phyloP scores from a whole-genome alignment of 1,140 invertebrate species.

The Anastatus disparis region DNA sequence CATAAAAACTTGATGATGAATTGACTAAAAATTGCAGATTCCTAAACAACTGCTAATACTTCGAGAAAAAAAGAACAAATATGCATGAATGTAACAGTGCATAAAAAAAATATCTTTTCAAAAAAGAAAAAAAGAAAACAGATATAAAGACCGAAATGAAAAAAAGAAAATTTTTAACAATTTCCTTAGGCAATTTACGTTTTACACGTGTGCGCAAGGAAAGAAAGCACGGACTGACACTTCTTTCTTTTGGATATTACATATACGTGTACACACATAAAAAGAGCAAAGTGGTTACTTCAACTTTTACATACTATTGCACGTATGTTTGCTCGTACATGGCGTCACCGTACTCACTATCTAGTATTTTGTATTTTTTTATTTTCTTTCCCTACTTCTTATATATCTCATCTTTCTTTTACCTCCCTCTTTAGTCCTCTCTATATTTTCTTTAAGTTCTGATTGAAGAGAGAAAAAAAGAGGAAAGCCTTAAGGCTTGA shows the following conservation, averaged over 20 bases:
- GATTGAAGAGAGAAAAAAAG: neutral
- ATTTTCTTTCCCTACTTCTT: neutral
- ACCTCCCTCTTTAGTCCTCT: neutral
- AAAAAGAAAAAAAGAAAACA: too few species aligned
- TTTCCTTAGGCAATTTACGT: conserved; percentile 4
- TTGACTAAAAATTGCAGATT: too few species aligned
- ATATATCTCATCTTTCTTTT: neutral
- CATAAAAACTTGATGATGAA: too few species aligned
- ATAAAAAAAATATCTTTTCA: too few species aligned
- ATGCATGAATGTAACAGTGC: too few species aligned
- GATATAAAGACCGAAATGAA: neutral
- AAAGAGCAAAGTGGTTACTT: conserved; percentile 17
- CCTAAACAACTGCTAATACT: too few species aligned
- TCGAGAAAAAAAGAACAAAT: too few species aligned
- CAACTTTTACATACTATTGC: neutral
- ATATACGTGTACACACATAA: neutral
- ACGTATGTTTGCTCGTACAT: conserved; percentile 3
- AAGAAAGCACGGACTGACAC: neutral
- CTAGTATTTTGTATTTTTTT: neutral
- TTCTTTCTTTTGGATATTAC: neutral
- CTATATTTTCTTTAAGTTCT: neutral
- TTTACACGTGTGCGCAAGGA: neutral
- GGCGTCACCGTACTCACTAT: neutral
- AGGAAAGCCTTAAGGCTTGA: neutral
- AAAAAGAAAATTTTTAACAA: conserved; percentile 14